phyloP scores from a whole-genome alignment of 1,140 invertebrate species.

The Formica exsecta region DNA sequence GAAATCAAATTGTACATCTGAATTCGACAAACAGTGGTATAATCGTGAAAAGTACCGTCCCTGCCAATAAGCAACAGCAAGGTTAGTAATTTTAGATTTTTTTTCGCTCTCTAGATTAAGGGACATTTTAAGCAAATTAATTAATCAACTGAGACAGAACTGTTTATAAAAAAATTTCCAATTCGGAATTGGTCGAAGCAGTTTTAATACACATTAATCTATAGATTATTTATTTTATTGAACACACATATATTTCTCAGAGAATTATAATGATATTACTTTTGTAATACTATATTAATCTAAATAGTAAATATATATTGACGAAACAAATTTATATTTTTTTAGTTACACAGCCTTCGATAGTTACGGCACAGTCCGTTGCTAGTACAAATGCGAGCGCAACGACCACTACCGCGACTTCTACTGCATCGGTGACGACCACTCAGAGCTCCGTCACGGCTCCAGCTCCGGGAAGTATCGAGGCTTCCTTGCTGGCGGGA shows the following conservation, averaged over 20 bases:
- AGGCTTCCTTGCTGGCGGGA: conserved; percentile 90
- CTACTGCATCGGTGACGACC: conserved; percentile 59
- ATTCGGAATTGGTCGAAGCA: no score
- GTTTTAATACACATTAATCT: no score
- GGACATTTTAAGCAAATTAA: background rate
- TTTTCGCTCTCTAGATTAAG: background rate
- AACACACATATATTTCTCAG: no score
- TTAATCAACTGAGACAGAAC: no score
- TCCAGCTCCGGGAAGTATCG: conserved; percentile 87
- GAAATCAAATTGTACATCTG: conserved; percentile 89
- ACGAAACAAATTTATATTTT: background rate
- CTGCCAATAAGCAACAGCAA: conserved; percentile 78
- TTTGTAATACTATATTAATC: no score
- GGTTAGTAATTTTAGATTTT: conserved; percentile 65
- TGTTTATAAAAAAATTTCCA: no score
- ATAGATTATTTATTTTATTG: no score
- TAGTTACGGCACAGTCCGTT: conserved; percentile 30
- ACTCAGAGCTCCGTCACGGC: conserved; percentile 59
- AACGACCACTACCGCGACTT: conserved; percentile 47
- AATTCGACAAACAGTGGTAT: conserved; percentile 83
- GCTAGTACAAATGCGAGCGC: conserved; percentile 67
- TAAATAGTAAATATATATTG: background rate
- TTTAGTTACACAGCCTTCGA: conserved; percentile 63
- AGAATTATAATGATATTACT: no score
- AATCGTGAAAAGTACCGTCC: conserved; percentile 81